Conservation (phyloP, 2,888 invertebrate genomes). For the Clunio marinus region DNA sequence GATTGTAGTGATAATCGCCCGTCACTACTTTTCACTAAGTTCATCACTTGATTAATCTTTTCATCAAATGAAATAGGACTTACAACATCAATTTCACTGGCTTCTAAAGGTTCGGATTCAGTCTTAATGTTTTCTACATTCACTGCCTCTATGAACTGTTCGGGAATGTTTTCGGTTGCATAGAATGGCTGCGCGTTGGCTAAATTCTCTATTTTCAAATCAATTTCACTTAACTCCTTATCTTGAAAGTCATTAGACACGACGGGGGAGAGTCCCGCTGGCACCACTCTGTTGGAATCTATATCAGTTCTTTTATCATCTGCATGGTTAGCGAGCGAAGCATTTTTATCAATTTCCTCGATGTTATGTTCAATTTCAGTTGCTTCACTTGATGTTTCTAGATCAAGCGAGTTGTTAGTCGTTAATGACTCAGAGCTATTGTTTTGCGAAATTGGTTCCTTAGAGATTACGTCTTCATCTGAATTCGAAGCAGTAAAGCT, state of each 20-base stretch:
- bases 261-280: no score
- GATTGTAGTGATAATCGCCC: neutral
- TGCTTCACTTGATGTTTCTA: neutral
- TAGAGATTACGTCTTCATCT: neutral
- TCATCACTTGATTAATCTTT: slow-evolving; percentile 20
- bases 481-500: no score
- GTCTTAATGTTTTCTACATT: neutral
- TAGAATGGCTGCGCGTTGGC: slow-evolving; percentile 4
- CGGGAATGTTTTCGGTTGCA: slow-evolving; percentile 18
- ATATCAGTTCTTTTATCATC: neutral
- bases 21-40: neutral
- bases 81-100: neutral
- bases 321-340: neutral
- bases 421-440: neutral
- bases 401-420: neutral
- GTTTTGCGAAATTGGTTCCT: neutral
- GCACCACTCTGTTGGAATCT: neutral
- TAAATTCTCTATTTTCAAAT: slow-evolving; percentile 32
- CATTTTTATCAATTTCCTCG: neutral
- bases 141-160: neutral
- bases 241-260: neutral
- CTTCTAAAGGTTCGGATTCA: neutral
- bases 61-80: slow-evolving; percentile 17
- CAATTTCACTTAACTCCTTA: slow-evolving; percentile 13
- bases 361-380: slow-evolving; percentile 3